Evolutionary conservation across 2,888 invertebrate species (phyloP), one percentile per base, ranked within the genome.

Genomic region (Cephus spinipes): DNA sequence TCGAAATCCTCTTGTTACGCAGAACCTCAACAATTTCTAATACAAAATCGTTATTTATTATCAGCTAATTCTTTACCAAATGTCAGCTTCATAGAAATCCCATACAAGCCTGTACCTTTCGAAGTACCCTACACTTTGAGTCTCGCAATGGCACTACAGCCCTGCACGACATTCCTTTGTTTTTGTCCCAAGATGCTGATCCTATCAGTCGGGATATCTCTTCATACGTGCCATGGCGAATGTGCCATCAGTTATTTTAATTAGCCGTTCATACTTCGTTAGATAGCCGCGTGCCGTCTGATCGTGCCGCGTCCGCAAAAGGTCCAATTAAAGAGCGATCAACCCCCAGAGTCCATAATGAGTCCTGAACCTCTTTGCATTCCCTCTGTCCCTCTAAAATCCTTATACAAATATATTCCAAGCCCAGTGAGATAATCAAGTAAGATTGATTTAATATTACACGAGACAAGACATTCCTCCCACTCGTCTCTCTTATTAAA

Each of bases 271-370:
- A 77, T 75, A 77, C 75, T 77, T 77, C 79, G 74, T 80, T 69
- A 78, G 76, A 77, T 73, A 81, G 77, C 77, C 75, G 78, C 40
- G 76, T 76, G 79, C 73, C 73, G 78, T 81, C 77, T 80, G 81
- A 82, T 82, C 80, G 74, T 79, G 81, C 79, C 80, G 73, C 80
- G 78, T 80, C 31, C 32, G 69, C n/a, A 69, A 69, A 69, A 30
- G 78, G 77, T 79, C 77, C 81, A 83, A 83, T 83, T 83, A 83
- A 83, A 83, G 80, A 80, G 83, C 79, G 81, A 77, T 83, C 81
- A 83, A 81, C 77, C 75, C 74, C 35, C 32, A 36, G 35, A n/a
- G 12, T 15, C 40, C 40, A 40, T 15, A 40, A 40, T 6, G 40
- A 40, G 40, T 40, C 40, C 40, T 6, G 40, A 40, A 6, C 15